Conservation (phyloP, 2,888 invertebrate species). For the Eristalis pertinax region DNA sequence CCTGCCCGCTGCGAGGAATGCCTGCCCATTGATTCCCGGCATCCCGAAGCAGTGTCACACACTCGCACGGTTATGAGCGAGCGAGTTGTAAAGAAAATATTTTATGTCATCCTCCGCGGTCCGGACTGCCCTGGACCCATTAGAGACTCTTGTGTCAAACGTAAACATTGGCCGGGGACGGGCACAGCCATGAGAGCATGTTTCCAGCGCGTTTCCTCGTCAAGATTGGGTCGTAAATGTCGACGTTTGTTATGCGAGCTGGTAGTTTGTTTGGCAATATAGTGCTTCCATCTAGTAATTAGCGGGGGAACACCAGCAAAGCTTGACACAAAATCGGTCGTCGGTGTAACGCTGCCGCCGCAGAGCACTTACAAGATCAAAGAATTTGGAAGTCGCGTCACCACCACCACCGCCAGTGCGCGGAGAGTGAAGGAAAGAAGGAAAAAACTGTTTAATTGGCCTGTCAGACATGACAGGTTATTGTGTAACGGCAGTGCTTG, state of each 20-base stretch:
- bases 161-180: constrained; percentile 9
- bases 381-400: not conserved
- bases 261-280: constrained; percentile 31
- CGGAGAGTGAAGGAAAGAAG: not conserved
- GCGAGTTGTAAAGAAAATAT: constrained; percentile 9
- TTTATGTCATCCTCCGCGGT: constrained; percentile 11
- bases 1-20: constrained; percentile 11
- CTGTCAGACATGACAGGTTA: constrained; percentile 34
- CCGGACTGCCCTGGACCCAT: not conserved
- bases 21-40: constrained; percentile 52
- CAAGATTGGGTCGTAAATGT: constrained; percentile 40
- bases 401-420: not conserved
- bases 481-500: not conserved
- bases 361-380: constrained; percentile 42
- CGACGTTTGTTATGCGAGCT: constrained; percentile 31
- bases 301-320: constrained; percentile 23
- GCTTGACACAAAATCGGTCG: not conserved
- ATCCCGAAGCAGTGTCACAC: not conserved
- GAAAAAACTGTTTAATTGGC: constrained; percentile 22
- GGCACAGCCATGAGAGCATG: not conserved
- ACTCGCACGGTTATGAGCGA: not conserved
- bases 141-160: constrained; percentile 10
- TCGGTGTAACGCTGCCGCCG: not conserved
- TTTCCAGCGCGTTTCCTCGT: not conserved
- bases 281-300: constrained; percentile 13